Conservation (phyloP, 2,888 invertebrate species). For the Hemicrepidius hirtus region DNA sequence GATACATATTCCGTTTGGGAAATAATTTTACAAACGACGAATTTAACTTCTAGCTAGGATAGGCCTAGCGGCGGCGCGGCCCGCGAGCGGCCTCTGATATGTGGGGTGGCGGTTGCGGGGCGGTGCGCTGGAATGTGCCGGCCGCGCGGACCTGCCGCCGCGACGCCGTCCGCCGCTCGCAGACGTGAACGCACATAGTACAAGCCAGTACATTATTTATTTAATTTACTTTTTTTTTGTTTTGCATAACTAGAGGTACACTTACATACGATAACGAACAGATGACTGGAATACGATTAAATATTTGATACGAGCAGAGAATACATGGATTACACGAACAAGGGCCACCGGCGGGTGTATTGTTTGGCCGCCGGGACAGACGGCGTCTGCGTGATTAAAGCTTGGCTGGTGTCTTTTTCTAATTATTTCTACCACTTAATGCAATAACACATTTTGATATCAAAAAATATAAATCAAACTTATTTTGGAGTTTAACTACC, state of each 20-base stretch:
- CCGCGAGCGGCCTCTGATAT: conserved; percentile 70
- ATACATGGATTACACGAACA: conserved; percentile 52
- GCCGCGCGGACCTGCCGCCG: conserved; percentile 62
- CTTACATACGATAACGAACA: conserved; percentile 53
- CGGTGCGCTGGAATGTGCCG: conserved; percentile 64
- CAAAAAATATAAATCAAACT: conserved; percentile 71
- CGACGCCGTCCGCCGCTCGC: conserved; percentile 58
- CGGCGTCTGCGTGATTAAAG: conserved; percentile 59
- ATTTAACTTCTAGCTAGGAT: conserved; percentile 57
- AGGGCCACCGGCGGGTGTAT: conserved; percentile 46
- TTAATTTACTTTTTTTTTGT: conserved; percentile 46
- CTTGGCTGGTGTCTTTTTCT: conserved; percentile 62
- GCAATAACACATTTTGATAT: conserved; percentile 72
- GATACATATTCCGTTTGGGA: conserved; percentile 65
- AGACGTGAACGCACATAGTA: conserved; percentile 53
- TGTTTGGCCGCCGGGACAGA: conserved; percentile 47
- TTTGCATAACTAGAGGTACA: conserved; percentile 49
- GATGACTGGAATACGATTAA: conserved; percentile 53
- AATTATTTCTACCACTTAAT: conserved; percentile 66
- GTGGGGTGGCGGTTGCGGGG: conserved; percentile 66
- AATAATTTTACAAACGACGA: conserved; percentile 69
- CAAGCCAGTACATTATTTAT: conserved; percentile 51
- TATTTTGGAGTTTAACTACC: conserved; percentile 68
- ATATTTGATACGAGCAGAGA: conserved; percentile 53
- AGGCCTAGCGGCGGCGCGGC: conserved; percentile 64